Percentiles rank a stretch among this genome's conserved stretches.
Conservation (phyloP, 2,797 vertebrate species). For the Euthynnus affinis region DNA sequence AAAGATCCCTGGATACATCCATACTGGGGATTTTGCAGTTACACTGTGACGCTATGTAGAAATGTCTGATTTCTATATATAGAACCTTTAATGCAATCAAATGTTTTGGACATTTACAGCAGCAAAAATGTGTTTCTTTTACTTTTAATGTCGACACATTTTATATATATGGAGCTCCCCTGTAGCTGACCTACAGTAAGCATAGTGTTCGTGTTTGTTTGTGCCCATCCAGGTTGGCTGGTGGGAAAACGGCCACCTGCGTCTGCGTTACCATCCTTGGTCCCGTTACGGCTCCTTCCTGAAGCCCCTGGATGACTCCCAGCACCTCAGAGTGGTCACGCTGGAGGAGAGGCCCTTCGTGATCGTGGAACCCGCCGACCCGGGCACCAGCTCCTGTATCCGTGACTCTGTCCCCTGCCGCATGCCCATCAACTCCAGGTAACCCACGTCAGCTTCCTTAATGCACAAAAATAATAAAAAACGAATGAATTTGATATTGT, state of each 20-base stretch:
- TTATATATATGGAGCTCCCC: too few relatives aligned
- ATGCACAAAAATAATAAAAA: not conserved
- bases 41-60: too few relatives aligned
- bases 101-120: too few relatives aligned
- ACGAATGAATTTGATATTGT: too few relatives aligned
- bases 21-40: too few relatives aligned
- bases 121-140: too few relatives aligned
- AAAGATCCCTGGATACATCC: too few relatives aligned
- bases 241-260: slow-evolving; percentile 92
- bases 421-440: slow-evolving; percentile 91
- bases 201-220: not conserved
- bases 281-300: slow-evolving; percentile 93
- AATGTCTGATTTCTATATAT: too few relatives aligned
- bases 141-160: too few relatives aligned
- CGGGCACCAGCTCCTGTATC: slow-evolving; percentile 94
- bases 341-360: slow-evolving; percentile 96
- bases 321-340: slow-evolving; percentile 93
- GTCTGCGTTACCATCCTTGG: slow-evolving; percentile 91
- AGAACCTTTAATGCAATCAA: too few relatives aligned
- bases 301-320: slow-evolving; percentile 91
- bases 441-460: slow-evolving; percentile 21
- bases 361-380: slow-evolving; percentile 93
- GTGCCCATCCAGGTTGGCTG: slow-evolving; percentile 87
- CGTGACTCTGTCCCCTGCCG: slow-evolving; percentile 95
- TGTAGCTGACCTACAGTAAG: not conserved